Percentiles rank a stretch among this genome's conserved stretches.
These are phyloP conservation scores for Mycalesis mineus DNA, from an alignment of 2,888 invertebrate species.

Conservation along the genomic window DNA sequence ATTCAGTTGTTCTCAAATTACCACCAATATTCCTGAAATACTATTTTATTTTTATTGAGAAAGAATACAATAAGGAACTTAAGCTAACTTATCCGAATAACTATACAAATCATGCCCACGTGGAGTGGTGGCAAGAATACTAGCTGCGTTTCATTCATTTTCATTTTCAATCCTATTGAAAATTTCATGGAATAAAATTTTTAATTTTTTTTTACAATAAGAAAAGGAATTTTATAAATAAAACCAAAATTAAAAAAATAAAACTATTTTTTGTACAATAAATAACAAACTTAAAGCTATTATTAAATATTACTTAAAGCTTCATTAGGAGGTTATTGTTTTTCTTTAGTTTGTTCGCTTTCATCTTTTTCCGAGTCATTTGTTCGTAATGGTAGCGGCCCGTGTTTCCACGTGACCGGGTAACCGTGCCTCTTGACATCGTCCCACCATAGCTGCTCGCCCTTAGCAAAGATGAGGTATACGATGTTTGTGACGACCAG, in stretches of 20 bases:
- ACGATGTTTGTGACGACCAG: slow-evolving; percentile 82
- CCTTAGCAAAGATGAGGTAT: slow-evolving; percentile 84
- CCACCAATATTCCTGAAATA: too few relatives aligned
- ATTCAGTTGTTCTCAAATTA: too few relatives aligned
- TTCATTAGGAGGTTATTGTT: slow-evolving; percentile 20
- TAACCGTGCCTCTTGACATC: slow-evolving; percentile 74
- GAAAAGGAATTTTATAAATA: neutral
- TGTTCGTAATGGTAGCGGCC: slow-evolving; percentile 48
- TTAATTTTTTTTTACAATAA: neutral
- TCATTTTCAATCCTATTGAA: too few relatives aligned
- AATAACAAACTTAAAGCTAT: slow-evolving; percentile 23
- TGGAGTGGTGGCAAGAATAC: too few relatives aligned
- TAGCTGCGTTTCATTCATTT: too few relatives aligned
- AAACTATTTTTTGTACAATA: slow-evolving; percentile 10
- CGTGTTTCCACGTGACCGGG: slow-evolving; percentile 61
- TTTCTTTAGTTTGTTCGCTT: slow-evolving; percentile 37
- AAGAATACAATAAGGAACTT: too few relatives aligned
- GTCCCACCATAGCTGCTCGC: slow-evolving; percentile 88
- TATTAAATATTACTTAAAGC: neutral
- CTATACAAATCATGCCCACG: too few relatives aligned
- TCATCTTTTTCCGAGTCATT: slow-evolving; percentile 48
- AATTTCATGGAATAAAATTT: too few relatives aligned
- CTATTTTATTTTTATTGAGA: too few relatives aligned
- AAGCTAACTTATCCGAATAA: too few relatives aligned
- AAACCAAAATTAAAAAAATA: neutral